Conservation (phyloP, 2,888 invertebrate species). For the Hirtodrosophila duncani region DNA sequence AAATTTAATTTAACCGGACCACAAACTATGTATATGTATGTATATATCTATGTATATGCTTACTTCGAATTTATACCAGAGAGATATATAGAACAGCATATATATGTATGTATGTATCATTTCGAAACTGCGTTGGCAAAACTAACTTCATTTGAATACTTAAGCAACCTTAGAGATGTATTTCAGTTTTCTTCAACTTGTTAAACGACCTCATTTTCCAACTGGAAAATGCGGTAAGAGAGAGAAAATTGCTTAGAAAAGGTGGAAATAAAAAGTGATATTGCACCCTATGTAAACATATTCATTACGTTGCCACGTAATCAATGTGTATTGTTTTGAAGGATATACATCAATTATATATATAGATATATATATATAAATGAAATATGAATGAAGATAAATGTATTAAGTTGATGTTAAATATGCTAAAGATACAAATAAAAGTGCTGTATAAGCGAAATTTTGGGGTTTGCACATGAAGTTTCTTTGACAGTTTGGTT, state of each 20-base stretch:
- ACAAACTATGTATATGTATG: too few relatives aligned
- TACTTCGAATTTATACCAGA: conserved; percentile 64
- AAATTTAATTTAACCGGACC: conserved; percentile 61
- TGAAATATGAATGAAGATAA: conserved; percentile 47
- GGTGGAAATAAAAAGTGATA: conserved; percentile 53
- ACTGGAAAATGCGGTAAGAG: conserved; percentile 21
- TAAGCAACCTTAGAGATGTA: conserved; percentile 35
- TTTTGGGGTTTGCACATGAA: too few relatives aligned
- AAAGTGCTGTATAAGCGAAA: conserved; percentile 28
- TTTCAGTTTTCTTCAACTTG: conserved; percentile 35
- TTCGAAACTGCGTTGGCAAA: conserved; percentile 33
- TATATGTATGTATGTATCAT: conserved; percentile 23
- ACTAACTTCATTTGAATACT: conserved; percentile 56
- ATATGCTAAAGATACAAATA: conserved; percentile 55
- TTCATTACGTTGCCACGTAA: conserved; percentile 64
- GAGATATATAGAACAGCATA: conserved; percentile 11
- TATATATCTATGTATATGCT: conserved; percentile 38
- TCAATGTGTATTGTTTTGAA: conserved; percentile 62
- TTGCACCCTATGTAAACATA: conserved; percentile 64
- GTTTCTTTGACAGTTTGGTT: too few relatives aligned
- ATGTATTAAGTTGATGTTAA: conserved; percentile 68
- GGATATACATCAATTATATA: conserved; percentile 59
- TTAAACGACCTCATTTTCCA: conserved; percentile 56
- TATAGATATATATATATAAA: conserved; percentile 26
- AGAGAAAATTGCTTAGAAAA: too few relatives aligned